These are phyloP conservation scores for Gavia stellata DNA, from an alignment of 2,113 vertebrate species.

Conservation along the genomic window DNA sequence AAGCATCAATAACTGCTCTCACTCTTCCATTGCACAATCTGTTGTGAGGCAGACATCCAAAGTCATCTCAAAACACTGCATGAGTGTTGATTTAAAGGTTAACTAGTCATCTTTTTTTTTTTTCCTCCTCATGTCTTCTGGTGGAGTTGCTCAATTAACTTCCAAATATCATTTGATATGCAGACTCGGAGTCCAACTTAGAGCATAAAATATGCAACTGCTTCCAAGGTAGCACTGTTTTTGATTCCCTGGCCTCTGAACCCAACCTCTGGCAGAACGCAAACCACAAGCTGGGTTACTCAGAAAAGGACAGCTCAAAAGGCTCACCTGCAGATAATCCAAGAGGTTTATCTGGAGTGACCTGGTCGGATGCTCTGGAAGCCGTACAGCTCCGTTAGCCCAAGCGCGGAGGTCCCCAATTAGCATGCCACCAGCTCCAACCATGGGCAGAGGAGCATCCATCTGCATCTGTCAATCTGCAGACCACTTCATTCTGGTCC, in stretches of 20 bases:
- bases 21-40: slow-evolving; percentile 43
- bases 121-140: background rate
- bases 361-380: rapidly evolving
- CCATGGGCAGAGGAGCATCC: background rate
- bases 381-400: rapidly evolving
- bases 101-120: background rate
- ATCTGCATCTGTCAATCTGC: background rate
- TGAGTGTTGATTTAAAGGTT: slow-evolving; percentile 51
- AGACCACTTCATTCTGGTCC: background rate
- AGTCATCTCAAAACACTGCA: slow-evolving; percentile 31
- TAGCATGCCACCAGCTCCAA: background rate
- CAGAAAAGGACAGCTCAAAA: background rate
- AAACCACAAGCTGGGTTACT: background rate
- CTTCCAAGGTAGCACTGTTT: rapidly evolving
- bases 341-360: rapidly evolving
- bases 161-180: background rate
- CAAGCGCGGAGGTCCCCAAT: background rate
- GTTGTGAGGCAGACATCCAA: slow-evolving; percentile 42
- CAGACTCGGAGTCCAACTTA: background rate
- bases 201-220: background rate
- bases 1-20: slow-evolving; percentile 37
- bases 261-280: background rate
- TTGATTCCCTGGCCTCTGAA: background rate
- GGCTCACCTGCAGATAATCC: background rate
- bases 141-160: slow-evolving; percentile 17